Percentiles rank a stretch among this genome's conserved stretches.
Conservation (phyloP, 2,888 invertebrate genomes). For the Ophion ventricosus region DNA sequence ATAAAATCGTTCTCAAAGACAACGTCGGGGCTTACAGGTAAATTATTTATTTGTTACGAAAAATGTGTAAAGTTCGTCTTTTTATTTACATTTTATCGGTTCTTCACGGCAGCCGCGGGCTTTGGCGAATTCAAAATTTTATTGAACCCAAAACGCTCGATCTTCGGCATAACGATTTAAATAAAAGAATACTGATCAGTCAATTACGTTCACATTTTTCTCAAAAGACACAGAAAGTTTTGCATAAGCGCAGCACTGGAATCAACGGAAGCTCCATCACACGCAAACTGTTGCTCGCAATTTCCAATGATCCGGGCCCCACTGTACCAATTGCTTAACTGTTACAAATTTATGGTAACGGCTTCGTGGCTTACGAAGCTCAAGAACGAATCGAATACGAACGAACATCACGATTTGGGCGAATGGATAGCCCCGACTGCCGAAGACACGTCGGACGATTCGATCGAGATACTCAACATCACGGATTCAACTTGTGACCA, state of each 20-base stretch:
- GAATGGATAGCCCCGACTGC: slow-evolving; percentile 52
- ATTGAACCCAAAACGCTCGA: neutral
- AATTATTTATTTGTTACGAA: neutral
- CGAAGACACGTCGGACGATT: slow-evolving; percentile 62
- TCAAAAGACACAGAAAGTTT: slow-evolving; percentile 71
- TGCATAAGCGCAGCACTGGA: slow-evolving; percentile 73
- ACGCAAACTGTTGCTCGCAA: slow-evolving; percentile 63
- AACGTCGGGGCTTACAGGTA: slow-evolving; percentile 76
- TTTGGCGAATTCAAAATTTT: neutral
- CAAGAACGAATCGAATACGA: slow-evolving; percentile 54
- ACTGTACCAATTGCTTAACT: slow-evolving; percentile 76
- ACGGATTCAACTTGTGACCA: slow-evolving; percentile 67
- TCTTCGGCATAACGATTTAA: neutral
- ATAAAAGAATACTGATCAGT: too few species aligned
- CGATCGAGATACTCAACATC: slow-evolving; percentile 72
- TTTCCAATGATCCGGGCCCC: slow-evolving; percentile 77
- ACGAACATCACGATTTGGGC: slow-evolving; percentile 58
- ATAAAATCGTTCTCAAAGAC: slow-evolving; percentile 78
- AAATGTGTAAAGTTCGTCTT: neutral
- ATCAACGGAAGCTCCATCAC: slow-evolving; percentile 60
- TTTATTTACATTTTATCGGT: neutral
- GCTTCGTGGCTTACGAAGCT: slow-evolving; percentile 61
- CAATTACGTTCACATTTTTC: slow-evolving; percentile 5
- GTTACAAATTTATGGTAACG: slow-evolving; percentile 71
- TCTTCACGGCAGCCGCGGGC: neutral